phyloP scores from a whole-genome alignment of 2,888 invertebrate species.

The Oxystoma pomonae region DNA sequence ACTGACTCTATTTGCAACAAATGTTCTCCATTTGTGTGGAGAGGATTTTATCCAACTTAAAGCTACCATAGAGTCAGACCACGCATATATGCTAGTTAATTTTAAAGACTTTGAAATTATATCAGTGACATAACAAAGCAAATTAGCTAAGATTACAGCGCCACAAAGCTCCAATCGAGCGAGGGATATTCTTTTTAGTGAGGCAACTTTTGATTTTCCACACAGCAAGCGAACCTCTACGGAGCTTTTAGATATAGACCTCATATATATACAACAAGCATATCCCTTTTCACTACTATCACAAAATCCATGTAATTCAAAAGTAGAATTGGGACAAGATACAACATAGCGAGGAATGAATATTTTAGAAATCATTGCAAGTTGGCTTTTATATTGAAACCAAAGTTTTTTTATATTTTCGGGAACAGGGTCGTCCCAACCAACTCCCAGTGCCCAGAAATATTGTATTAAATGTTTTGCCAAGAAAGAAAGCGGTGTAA shows the following conservation, averaged over 20 bases:
- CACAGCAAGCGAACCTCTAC: not conserved
- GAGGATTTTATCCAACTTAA: not conserved
- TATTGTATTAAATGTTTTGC: too few relatives aligned
- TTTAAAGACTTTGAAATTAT: not conserved
- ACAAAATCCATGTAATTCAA: too few relatives aligned
- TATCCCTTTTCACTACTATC: too few relatives aligned
- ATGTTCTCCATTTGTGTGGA: not conserved
- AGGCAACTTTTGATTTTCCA: not conserved
- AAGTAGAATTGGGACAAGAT: too few relatives aligned
- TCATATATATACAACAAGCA: not conserved
- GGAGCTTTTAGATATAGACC: not conserved
- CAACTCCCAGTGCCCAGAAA: too few relatives aligned
- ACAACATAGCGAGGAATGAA: not conserved
- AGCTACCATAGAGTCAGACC: too few relatives aligned
- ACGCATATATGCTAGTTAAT: too few relatives aligned
- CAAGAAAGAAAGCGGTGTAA: not conserved
- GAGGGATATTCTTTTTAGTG: not conserved
- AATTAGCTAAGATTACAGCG: not conserved
- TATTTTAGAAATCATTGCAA: too few relatives aligned
- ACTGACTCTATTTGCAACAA: not conserved
- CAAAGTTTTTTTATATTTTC: not conserved
- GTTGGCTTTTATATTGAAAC: not conserved
- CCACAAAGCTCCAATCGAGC: not conserved
- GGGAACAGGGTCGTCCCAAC: too few relatives aligned
- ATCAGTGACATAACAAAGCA: not conserved